Evolutionary conservation across 1,140 invertebrate genomes (phyloP), one percentile per base, ranked within the genome.

Genomic region (Caenorhabditis briggsae): DNA sequence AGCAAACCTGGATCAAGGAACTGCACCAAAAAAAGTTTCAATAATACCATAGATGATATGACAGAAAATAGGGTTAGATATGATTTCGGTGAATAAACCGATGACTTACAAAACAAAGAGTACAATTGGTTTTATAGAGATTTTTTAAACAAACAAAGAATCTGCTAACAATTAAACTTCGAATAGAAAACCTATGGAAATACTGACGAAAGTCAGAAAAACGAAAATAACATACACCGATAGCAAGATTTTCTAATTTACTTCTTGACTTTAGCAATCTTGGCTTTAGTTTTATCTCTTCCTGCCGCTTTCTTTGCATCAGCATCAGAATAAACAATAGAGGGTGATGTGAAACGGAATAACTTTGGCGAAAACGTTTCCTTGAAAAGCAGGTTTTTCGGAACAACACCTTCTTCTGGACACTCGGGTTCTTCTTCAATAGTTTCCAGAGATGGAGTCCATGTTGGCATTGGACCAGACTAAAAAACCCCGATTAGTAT

Each of bases 251-350:
- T 20, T 9, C 3, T 1, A 50, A 14, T 16, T 86, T 89, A 89
- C 84, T 92, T 92, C 58, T 91, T 91, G 58, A 91, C 89, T 85
- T 91, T 92, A 16, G 91, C 91, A 33, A 89, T 90, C 59, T 91
- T 91, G 7, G 91, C 91, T 48, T 88, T 86, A 12, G 86, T 86
- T 33, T 88, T 88, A 83, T 91, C 91, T 55, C 91, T 82, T 25
- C 88, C 88, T 12, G 88, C 64, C 2, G 65, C 20, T 65, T 89
- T 90, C 25, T 88, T 91, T 23, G 89, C 88, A 50, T 91, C 89
- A 18, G 74, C 87, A n/a, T 90, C 88, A 2, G 90, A 90, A 53
- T 87, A 91, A 20, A 89, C 86, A 64, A 91, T 89, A 8, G 91
- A 91, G 6, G 91, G 89, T 9, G 78, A 84, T 43, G 85, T 88